Conservation (phyloP, 2,113 vertebrate genomes). For the Saimiri boliviensis region DNA sequence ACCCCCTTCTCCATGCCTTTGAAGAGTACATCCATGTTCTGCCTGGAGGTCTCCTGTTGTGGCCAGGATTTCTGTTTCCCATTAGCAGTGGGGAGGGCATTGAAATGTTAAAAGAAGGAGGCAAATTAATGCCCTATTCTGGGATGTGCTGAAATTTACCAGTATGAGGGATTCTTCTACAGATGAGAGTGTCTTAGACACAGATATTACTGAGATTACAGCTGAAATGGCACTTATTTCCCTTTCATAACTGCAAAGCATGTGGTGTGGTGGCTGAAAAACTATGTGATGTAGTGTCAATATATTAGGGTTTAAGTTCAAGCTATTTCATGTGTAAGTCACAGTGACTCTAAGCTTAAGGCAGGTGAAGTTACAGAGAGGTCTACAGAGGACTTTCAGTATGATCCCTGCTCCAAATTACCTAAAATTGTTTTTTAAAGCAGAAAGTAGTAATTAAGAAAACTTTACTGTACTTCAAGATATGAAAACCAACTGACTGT, state of each 20-base stretch:
- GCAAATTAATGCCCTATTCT: slow-evolving; percentile 41
- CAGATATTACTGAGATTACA: background rate
- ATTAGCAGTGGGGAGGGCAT: slow-evolving; percentile 54
- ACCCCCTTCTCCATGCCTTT: slow-evolving; percentile 50
- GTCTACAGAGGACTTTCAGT: background rate
- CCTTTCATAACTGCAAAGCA: background rate
- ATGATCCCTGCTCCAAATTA: background rate
- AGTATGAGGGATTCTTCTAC: background rate
- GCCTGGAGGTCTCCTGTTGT: slow-evolving; percentile 38
- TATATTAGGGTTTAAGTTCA: background rate
- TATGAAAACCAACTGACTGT: background rate
- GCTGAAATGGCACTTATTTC: background rate
- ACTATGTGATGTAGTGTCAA: background rate
- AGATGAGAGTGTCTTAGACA: background rate
- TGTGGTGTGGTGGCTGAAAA: background rate
- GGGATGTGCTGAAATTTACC: background rate
- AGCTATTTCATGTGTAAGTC: background rate
- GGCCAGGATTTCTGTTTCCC: slow-evolving; percentile 56
- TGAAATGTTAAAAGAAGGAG: slow-evolving; percentile 12
- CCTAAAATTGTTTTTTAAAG: background rate
- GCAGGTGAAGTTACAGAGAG: background rate
- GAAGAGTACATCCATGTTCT: slow-evolving; percentile 58
- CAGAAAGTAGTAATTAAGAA: background rate
- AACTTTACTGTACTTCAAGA: background rate
- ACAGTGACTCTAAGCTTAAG: background rate